phyloP scores from a whole-genome alignment of 2,797 vertebrate genomes.

The Aplochiton taeniatus region DNA sequence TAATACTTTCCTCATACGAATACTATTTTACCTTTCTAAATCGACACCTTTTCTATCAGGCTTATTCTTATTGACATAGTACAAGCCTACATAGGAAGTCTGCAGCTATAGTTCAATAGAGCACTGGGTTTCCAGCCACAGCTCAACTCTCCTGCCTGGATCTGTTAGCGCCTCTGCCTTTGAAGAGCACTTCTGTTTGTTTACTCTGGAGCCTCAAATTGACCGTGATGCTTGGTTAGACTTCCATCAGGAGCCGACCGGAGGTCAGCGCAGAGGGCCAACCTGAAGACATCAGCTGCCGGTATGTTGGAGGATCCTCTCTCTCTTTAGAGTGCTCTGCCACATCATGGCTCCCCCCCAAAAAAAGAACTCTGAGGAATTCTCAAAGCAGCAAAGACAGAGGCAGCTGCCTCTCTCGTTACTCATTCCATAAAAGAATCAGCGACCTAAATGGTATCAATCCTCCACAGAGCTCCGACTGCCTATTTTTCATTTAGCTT shows the following conservation, averaged over 20 bases:
- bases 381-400: constrained; percentile 22
- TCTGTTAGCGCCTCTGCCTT: constrained; percentile 37
- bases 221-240: constrained; percentile 61
- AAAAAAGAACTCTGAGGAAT: constrained; percentile 32
- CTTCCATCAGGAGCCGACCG: constrained; percentile 61
- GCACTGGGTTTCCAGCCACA: constrained; percentile 8
- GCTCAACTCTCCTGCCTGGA: constrained; percentile 21
- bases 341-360: not conserved
- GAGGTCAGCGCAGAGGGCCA: constrained; percentile 56
- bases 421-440: constrained; percentile 50
- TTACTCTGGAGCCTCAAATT: constrained; percentile 60
- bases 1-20: no score
- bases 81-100: not conserved
- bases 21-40: no score
- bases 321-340: constrained; percentile 18
- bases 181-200: constrained; percentile 60
- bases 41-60: no score
- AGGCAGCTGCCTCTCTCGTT: constrained; percentile 37
- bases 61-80: no score
- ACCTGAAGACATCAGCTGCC: constrained; percentile 48
- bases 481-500: constrained; percentile 59
- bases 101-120: not conserved
- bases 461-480: constrained; percentile 49
- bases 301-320: constrained; percentile 29
- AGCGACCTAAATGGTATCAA: constrained; percentile 50